Base-by-base conservation (phyloP, 2,797 vertebrate genomes). In the Coranthus polyacanthus region DNA sequence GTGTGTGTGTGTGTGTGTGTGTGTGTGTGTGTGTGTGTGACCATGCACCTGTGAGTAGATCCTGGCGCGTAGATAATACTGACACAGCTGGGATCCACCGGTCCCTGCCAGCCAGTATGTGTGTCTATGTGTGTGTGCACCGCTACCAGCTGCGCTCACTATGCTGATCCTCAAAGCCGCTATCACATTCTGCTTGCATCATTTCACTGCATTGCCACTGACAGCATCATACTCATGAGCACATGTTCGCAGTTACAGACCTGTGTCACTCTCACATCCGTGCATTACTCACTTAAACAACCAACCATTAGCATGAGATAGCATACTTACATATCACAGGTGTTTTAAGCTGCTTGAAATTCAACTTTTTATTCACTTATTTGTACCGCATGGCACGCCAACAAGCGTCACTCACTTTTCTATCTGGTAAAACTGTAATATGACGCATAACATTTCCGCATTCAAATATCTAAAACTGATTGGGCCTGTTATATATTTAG, bases 81-180 rank as follows among this genome's bases (percentile, higher is more conserved):
- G 70, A 78, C 79, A 81, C 85, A 87, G 81, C 74, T 83, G 79
- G 83, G 66, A 75, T 69, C 73, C 78, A 78, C 61, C 58, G 49
- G 68, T 63, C 59, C 50, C 47, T 72, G 72, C 69, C 71, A 83
- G 62, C 56, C n/a, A n/a, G 37, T 41, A 54, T 58, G 55, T 45
- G 45, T 38, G 65, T 42, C 66, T 59, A 51, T 49, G 55, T 34
- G 43, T 62, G 39, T 39, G 60, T 45, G 70, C 21, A 57, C 1
- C 46, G 9, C 46, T 36, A 77, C 73, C 85, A 88, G 85, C 87
- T 89, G 86, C 20, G 64, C 73, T 69, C 61, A 63, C 56, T 45
- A 68, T 60, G 65, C 73, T 77, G 57, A 80, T 80, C 75, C 79
- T 76, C 59, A 80, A 82, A 88, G 86, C 72, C 18, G 55, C 68